A percentile compares a stretch with the other conserved stretches of the same genome.
Evolutionary conservation across 2,113 vertebrate species (phyloP).

Genomic region (Panurus biarmicus): DNA sequence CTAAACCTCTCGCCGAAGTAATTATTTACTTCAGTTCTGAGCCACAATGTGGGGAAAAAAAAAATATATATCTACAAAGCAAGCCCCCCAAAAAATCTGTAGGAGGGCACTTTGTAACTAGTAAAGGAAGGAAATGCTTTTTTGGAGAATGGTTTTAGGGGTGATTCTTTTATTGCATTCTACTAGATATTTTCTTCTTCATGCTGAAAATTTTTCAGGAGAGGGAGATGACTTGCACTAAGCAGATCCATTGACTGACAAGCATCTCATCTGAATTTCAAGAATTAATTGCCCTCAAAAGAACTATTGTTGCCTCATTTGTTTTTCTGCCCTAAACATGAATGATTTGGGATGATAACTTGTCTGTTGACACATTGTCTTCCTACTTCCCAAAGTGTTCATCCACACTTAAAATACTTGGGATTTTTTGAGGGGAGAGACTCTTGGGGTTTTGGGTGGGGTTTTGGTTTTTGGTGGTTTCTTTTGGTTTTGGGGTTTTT

Average conservation of each 20-base stretch:
- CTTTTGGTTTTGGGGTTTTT: not conserved
- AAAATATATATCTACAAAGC: not conserved
- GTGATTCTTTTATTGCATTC: not conserved
- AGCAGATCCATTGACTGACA: not conserved
- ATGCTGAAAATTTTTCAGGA: not conserved
- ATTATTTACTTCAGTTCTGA: not conserved
- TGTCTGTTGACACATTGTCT: not conserved
- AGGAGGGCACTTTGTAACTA: not conserved
- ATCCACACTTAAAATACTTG: conserved; percentile 5
- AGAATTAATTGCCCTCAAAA: not conserved
- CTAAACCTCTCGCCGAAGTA: not conserved
- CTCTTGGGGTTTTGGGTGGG: no score
- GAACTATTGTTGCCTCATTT: not conserved
- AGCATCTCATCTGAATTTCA: not conserved
- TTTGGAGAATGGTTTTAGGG: not conserved
- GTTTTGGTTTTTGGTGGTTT: no score
- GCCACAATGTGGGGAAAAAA: not conserved
- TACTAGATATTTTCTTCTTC: not conserved
- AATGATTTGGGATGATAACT: not conserved
- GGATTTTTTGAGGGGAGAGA: conserved; percentile 4
- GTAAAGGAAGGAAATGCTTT: not conserved
- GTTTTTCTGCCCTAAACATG: not conserved
- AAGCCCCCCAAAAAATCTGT: not conserved
- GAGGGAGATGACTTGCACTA: not conserved
- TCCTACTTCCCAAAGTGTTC: conserved; percentile 2